A percentile compares a stretch with the other conserved stretches of the same genome.
Evolutionary conservation across 2,797 vertebrate genomes (phyloP).

Genomic region (Tinamus major): DNA sequence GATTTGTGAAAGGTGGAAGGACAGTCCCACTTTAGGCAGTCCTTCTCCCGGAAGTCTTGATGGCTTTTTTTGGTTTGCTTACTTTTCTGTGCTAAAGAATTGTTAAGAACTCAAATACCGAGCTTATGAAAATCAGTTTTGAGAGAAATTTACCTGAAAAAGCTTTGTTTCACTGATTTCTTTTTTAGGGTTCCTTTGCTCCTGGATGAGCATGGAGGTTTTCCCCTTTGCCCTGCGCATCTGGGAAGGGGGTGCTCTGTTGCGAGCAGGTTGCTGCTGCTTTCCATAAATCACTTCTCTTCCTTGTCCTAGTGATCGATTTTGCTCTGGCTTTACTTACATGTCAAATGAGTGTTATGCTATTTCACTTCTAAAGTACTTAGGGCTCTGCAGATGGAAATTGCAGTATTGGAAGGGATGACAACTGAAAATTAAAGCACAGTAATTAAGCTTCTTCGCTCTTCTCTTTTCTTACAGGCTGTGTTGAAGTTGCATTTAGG

Average conservation of each 20-base stretch:
- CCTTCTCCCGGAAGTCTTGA: neutral
- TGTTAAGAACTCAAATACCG: rapidly evolving
- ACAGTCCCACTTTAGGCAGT: neutral
- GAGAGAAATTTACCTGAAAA: neutral
- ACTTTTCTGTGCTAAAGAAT: neutral
- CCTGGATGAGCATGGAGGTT: neutral
- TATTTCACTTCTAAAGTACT: neutral
- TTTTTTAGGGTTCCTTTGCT: neutral
- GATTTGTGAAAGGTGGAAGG: neutral
- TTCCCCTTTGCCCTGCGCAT: neutral
- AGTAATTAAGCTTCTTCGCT: neutral
- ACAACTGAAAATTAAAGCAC: neutral
- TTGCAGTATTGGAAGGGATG: neutral
- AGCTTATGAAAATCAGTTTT: neutral
- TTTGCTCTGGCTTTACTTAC: conserved; percentile 16
- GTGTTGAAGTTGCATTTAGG: neutral
- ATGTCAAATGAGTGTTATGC: neutral
- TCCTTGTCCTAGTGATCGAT: neutral
- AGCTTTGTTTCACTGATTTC: neutral
- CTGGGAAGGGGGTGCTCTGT: neutral
- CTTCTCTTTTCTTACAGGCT: neutral
- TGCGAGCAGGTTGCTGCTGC: neutral
- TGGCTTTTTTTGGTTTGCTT: neutral
- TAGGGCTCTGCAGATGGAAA: neutral
- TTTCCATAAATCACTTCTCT: neutral